Conservation (phyloP, 2,888 invertebrate species). For the Neoaliturus tenellus region DNA sequence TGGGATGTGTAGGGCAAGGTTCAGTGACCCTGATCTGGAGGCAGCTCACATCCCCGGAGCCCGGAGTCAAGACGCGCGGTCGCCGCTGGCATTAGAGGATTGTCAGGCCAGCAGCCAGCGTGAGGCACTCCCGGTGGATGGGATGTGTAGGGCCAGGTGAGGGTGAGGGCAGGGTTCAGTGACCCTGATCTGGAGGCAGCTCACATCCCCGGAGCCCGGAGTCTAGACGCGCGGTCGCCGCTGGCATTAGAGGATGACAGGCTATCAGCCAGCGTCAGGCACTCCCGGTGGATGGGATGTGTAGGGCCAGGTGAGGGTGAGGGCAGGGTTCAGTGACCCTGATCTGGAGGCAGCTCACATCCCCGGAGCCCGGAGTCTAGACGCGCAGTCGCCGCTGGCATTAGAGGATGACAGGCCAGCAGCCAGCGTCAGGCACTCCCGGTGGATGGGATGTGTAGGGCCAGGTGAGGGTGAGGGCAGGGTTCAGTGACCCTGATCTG, state of each 20-base stretch:
- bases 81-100: conserved; percentile 18
- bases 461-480: not conserved
- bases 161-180: not conserved
- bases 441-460: not conserved
- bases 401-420: no score
- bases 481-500: not conserved
- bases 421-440: no score
- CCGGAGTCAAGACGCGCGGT: conserved; percentile 2
- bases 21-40: conserved; percentile 13
- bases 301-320: no score
- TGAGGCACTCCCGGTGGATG: no score
- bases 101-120: no score
- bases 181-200: conserved; percentile 18
- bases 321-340: no score
- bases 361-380: no score
- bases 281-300: no score
- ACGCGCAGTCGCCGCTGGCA: no score
- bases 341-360: no score
- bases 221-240: conserved; percentile 32
- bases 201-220: not conserved
- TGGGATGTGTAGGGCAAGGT: not conserved
- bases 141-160: no score
- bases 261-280: no score
- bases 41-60: conserved; percentile 2
- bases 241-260: conserved; percentile 1